phyloP scores from a whole-genome alignment of 2,797 vertebrate genomes.

The Hippoglossus hippoglossus region DNA sequence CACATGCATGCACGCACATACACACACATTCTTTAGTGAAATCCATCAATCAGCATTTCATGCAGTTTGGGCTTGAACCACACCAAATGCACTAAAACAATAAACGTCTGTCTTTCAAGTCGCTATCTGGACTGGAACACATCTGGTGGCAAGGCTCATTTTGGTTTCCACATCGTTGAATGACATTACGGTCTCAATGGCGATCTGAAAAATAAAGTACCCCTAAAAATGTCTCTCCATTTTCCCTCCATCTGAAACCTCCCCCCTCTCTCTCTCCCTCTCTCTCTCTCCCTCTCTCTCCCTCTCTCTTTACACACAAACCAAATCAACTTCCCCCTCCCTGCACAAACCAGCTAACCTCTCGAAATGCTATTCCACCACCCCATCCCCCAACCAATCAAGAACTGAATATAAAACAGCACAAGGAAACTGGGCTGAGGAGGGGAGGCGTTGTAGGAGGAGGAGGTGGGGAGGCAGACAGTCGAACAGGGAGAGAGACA shows the following conservation, averaged over 20 bases:
- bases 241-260: conserved; percentile 49
- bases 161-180: conserved; percentile 82
- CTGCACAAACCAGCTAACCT: conserved; percentile 67
- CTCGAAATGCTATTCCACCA: conserved; percentile 64
- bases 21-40: conserved; percentile 78
- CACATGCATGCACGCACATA: conserved; percentile 18
- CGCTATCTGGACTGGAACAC: conserved; percentile 84
- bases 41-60: conserved; percentile 85
- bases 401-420: conserved; percentile 80
- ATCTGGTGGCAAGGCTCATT: conserved; percentile 85
- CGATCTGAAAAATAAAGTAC: conserved; percentile 77
- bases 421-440: conserved; percentile 61
- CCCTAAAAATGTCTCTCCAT: conserved; percentile 37
- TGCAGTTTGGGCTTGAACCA: conserved; percentile 82
- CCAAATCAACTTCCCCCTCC: conserved; percentile 50
- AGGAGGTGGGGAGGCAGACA: background rate
- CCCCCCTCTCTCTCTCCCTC: conserved; percentile 29
- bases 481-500: conserved; percentile 23
- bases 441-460: conserved; percentile 22
- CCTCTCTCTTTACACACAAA: conserved; percentile 48
- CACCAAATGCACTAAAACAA: conserved; percentile 86
- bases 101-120: conserved; percentile 88
- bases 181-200: conserved; percentile 81
- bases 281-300: background rate
- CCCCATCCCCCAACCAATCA: conserved; percentile 80